Percentiles rank a stretch among this genome's conserved stretches.
Conservation (phyloP, 1,140 invertebrate species). For the Ceratoteleas bidentatus region DNA sequence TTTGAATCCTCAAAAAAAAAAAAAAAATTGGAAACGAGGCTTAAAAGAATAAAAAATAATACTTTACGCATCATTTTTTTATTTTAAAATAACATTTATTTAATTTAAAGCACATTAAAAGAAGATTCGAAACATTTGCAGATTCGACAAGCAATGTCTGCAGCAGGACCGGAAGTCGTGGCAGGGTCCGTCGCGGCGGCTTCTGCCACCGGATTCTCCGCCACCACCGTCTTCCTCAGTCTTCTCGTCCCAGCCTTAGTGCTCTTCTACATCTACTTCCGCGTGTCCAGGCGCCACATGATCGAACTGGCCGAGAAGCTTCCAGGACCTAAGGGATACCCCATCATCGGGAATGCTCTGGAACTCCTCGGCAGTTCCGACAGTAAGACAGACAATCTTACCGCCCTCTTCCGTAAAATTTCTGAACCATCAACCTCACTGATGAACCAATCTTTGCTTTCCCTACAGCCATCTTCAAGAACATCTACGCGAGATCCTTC, state of each 20-base stretch:
- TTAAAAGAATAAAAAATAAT: too few relatives aligned
- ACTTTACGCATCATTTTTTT: too few relatives aligned
- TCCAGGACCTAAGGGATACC: conserved; percentile 86
- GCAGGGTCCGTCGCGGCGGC: conserved; percentile 73
- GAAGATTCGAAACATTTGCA: too few relatives aligned
- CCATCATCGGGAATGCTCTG: conserved; percentile 87
- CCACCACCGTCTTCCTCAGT: conserved; percentile 85
- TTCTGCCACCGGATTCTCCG: conserved; percentile 77
- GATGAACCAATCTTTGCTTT: too few relatives aligned
- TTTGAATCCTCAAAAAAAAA: too few relatives aligned
- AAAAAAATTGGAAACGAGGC: too few relatives aligned
- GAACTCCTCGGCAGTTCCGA: conserved; percentile 86
- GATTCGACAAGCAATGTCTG: conserved; percentile 73
- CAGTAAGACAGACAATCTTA: conserved; percentile 81
- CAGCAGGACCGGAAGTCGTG: conserved; percentile 76
- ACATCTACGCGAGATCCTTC: conserved; percentile 82
- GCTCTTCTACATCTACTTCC: conserved; percentile 88
- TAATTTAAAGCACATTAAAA: too few relatives aligned
- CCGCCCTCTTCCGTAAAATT: too few relatives aligned
- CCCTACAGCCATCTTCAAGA: conserved; percentile 85
- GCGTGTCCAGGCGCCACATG: conserved; percentile 85
- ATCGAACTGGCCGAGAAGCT: conserved; percentile 87
- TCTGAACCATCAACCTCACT: too few relatives aligned
- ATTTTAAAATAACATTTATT: not conserved
- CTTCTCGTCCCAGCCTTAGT: conserved; percentile 86